A percentile compares a stretch with the other conserved stretches of the same genome.
Conservation (phyloP, 2,888 invertebrate genomes). For the Cosmia trapezina region DNA sequence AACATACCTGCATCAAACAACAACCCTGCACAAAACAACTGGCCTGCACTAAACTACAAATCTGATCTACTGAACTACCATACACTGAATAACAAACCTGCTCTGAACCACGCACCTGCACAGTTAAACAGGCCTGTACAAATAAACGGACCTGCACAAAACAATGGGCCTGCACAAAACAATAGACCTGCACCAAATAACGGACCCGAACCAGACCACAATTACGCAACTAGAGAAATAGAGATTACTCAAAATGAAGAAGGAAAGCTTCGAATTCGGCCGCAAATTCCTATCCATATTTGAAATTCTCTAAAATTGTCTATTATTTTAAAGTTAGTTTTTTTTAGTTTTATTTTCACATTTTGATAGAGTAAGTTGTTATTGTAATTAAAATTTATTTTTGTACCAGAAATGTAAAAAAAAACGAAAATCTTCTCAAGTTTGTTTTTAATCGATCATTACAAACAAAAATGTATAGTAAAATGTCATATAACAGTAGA, state of each 20-base stretch:
- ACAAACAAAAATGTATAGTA: too few species aligned
- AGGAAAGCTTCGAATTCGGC: constrained; percentile 4
- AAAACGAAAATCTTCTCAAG: too few species aligned
- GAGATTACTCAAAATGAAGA: not conserved
- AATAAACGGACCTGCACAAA: too few species aligned
- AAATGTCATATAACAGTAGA: too few species aligned
- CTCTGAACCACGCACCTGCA: not conserved
- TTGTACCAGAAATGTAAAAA: constrained; percentile 3
- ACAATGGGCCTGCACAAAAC: not conserved
- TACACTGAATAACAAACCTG: not conserved
- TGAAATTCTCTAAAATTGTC: not conserved
- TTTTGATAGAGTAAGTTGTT: not conserved
- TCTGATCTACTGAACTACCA: not conserved
- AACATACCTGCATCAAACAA: not conserved
- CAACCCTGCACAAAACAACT: not conserved
- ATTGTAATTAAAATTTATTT: constrained; percentile 14
- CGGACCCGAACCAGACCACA: not conserved
- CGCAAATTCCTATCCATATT: not conserved
- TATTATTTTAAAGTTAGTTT: not conserved
- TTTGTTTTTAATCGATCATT: too few species aligned
- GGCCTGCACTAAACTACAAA: not conserved
- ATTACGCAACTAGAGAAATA: not conserved
- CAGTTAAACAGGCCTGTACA: not conserved
- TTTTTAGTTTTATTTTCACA: not conserved
- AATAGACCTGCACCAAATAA: not conserved